Evolutionary conservation across 2,113 vertebrate species (phyloP).

Genomic region (Esox niger): DNA sequence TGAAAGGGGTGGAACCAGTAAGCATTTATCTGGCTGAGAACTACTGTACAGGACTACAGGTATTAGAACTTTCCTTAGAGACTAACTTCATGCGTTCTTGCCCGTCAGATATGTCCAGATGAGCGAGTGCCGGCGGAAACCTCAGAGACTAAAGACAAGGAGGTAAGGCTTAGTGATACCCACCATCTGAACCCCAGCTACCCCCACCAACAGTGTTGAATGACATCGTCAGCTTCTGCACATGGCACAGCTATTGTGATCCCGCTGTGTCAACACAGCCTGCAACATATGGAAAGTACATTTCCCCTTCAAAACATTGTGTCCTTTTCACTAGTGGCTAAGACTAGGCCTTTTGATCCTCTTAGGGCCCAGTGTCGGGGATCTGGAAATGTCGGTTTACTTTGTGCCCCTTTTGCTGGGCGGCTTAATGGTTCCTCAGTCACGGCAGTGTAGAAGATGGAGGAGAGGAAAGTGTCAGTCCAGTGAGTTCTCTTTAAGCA

Average conservation of each 20-base stretch:
- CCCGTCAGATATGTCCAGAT: constrained; percentile 15
- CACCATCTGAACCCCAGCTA: not conserved
- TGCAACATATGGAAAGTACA: constrained; percentile 46
- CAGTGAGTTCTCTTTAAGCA: constrained; percentile 26
- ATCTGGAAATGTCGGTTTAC: constrained; percentile 44
- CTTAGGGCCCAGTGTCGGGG: constrained; percentile 6
- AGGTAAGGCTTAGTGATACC: constrained; percentile 60
- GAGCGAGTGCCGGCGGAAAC: constrained; percentile 14
- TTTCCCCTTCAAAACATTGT: constrained; percentile 47
- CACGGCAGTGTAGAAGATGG: constrained; percentile 27
- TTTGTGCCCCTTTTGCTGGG: constrained; percentile 32
- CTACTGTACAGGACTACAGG: not conserved
- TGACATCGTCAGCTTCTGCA: constrained; percentile 27
- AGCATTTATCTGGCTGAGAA: constrained; percentile 40
- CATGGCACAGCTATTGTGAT: constrained; percentile 13
- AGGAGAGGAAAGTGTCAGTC: constrained; percentile 39
- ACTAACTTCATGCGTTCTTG: not conserved
- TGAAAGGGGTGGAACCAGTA: constrained; percentile 79
- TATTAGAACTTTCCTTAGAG: not conserved
- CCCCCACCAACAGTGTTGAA: not conserved
- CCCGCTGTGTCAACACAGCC: constrained; percentile 72
- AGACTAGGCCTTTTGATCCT: not conserved
- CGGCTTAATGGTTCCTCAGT: constrained; percentile 46
- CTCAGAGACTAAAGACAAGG: constrained; percentile 18
- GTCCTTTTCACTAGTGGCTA: constrained; percentile 4